These are phyloP conservation scores for Epicampocera succincta DNA, from an alignment of 2,888 invertebrate genomes.

Conservation along the genomic window DNA sequence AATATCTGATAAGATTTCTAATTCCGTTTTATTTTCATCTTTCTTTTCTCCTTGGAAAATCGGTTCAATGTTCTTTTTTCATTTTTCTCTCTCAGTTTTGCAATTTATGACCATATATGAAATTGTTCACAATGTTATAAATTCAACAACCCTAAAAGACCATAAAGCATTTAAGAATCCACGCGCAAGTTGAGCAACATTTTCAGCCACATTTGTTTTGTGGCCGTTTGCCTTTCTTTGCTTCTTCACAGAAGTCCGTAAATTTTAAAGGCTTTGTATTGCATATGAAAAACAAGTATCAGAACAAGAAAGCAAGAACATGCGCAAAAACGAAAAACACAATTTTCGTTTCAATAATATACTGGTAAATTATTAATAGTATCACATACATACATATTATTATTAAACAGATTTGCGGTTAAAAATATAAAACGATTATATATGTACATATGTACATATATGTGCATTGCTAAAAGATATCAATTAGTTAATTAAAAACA, in stretches of 20 bases:
- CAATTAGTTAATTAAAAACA: not conserved
- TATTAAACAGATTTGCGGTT: constrained; percentile 20
- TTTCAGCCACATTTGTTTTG: constrained; percentile 41
- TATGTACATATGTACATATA: not conserved
- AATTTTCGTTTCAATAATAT: constrained; percentile 5
- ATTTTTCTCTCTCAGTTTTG: constrained; percentile 44
- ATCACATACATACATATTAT: too few relatives aligned
- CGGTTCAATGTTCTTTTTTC: constrained; percentile 1
- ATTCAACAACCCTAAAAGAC: constrained; percentile 75
- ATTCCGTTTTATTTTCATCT: not conserved
- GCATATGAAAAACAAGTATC: constrained; percentile 39
- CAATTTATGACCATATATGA: constrained; percentile 58
- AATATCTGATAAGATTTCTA: too few relatives aligned
- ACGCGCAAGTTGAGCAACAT: constrained; percentile 61
- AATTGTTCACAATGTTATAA: constrained; percentile 72
- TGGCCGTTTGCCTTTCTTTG: constrained; percentile 17
- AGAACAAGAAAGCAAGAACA: constrained; percentile 48
- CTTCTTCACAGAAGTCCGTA: constrained; percentile 29
- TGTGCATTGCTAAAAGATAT: not conserved
- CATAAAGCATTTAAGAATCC: constrained; percentile 77
- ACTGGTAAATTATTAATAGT: constrained; percentile 14
- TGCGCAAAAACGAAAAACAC: constrained; percentile 59
- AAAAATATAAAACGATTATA: constrained; percentile 9
- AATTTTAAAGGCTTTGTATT: constrained; percentile 48
- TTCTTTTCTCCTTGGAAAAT: constrained; percentile 38